Evolutionary conservation across 2,888 invertebrate genomes (phyloP).

Genomic region (Dendrolimus pini): DNA sequence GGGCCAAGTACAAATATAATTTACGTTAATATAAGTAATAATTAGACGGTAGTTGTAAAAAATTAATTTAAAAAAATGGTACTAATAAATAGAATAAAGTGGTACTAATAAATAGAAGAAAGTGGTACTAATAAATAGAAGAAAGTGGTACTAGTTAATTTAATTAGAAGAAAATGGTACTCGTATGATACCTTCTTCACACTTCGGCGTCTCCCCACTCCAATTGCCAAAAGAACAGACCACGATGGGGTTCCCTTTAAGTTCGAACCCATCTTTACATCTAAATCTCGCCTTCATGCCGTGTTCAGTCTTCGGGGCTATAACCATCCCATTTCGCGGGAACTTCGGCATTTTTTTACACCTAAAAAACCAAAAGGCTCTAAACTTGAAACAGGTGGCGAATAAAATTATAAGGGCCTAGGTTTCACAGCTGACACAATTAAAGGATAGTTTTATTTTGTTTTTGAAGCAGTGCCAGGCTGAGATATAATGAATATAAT

Average conservation of each 20-base stretch:
- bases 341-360: conserved; percentile 89
- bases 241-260: conserved; percentile 86
- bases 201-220: conserved; percentile 92
- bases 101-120: too few relatives aligned
- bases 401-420: too few relatives aligned
- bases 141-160: too few relatives aligned
- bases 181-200: conserved; percentile 82
- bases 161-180: neutral
- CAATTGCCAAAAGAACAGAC: conserved; percentile 97
- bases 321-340: conserved; percentile 95
- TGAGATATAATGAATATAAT: too few relatives aligned
- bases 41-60: neutral
- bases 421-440: too few relatives aligned
- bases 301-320: conserved; percentile 98
- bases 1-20: too few relatives aligned
- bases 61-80: neutral
- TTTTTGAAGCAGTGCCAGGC: too few relatives aligned
- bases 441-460: too few relatives aligned
- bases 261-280: conserved; percentile 93
- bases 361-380: conserved; percentile 49
- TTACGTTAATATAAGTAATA: too few relatives aligned
- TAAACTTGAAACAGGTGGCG: too few relatives aligned
- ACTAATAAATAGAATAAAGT: too few relatives aligned
- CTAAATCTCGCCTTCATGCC: conserved; percentile 95
- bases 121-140: too few relatives aligned